Conservation (phyloP, 1,140 invertebrate species). For the Drosophila tani region DNA sequence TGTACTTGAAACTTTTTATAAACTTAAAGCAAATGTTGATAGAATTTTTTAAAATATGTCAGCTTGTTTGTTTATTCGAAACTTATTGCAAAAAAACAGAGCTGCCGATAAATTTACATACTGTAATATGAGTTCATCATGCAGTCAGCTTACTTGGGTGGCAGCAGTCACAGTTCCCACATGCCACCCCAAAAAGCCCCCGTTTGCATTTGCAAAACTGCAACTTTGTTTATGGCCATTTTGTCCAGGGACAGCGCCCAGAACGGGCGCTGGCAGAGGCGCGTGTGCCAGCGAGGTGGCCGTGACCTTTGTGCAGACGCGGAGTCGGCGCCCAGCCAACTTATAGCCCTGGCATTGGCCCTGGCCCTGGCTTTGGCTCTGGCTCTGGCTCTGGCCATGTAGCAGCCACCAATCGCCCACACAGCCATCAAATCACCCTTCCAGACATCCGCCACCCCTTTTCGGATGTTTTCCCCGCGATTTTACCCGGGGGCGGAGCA, state of each 20-base stretch:
- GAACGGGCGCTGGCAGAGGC: constrained; percentile 25
- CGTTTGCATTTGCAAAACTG: constrained; percentile 38
- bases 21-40: not conserved
- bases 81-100: not conserved
- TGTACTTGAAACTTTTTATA: no score
- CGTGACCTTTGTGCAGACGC: constrained; percentile 74
- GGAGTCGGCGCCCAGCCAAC: constrained; percentile 76
- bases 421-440: constrained; percentile 5
- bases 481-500: constrained; percentile 36
- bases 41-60: not conserved
- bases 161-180: constrained; percentile 1
- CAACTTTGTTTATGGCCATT: constrained; percentile 60
- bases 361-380: constrained; percentile 18
- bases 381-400: constrained; percentile 9
- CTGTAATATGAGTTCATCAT: constrained; percentile 8
- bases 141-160: constrained; percentile 14
- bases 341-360: constrained; percentile 44
- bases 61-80: not conserved
- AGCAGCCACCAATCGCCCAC: not conserved
- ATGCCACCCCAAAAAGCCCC: not conserved
- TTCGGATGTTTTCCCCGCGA: constrained; percentile 16
- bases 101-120: constrained; percentile 28
- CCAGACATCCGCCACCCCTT: constrained; percentile 1
- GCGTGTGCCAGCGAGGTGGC: constrained; percentile 50
- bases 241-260: constrained; percentile 37